A percentile compares a stretch with the other conserved stretches of the same genome.
Evolutionary conservation across 64 coral and sea anemone species (phyloP).

Genomic region (Trachythela sp.): DNA sequence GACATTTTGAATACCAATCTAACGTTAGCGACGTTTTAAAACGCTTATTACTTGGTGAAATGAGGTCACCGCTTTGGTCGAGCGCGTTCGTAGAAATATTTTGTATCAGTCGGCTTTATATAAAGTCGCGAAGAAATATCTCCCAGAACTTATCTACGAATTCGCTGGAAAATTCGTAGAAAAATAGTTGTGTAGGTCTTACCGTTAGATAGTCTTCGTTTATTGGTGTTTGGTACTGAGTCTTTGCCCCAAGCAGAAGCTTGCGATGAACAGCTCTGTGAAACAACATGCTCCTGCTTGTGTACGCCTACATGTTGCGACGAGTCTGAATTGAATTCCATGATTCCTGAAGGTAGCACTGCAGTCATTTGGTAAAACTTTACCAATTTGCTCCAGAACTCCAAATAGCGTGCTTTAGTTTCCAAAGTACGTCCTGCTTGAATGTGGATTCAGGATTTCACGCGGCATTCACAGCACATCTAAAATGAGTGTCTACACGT

Average conservation of each 20-base stretch:
- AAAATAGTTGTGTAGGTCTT: not conserved
- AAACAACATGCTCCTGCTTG: not conserved
- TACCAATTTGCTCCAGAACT: not conserved
- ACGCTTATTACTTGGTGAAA: not conserved
- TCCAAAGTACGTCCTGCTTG: too few relatives aligned
- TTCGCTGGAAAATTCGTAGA: not conserved
- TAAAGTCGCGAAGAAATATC: not conserved
- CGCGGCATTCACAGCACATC: not conserved
- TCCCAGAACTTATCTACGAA: not conserved
- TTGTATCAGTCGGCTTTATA: not conserved
- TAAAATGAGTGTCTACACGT: not conserved
- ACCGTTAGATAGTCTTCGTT: not conserved
- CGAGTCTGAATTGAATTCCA: conserved; percentile 2
- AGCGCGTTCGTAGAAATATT: not conserved
- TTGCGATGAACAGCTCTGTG: not conserved
- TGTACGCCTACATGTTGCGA: not conserved
- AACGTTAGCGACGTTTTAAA: not conserved
- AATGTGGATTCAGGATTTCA: too few relatives aligned
- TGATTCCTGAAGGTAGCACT: not conserved
- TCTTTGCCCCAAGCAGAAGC: conserved; percentile 4
- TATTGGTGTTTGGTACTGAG: not conserved
- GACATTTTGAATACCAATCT: not conserved
- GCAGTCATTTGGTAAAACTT: not conserved
- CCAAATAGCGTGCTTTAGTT: not conserved
- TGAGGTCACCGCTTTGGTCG: not conserved